Evolutionary conservation across 2,113 vertebrate genomes (phyloP), one percentile per base, ranked within the genome.

Genomic region (Callipepla californica): DNA sequence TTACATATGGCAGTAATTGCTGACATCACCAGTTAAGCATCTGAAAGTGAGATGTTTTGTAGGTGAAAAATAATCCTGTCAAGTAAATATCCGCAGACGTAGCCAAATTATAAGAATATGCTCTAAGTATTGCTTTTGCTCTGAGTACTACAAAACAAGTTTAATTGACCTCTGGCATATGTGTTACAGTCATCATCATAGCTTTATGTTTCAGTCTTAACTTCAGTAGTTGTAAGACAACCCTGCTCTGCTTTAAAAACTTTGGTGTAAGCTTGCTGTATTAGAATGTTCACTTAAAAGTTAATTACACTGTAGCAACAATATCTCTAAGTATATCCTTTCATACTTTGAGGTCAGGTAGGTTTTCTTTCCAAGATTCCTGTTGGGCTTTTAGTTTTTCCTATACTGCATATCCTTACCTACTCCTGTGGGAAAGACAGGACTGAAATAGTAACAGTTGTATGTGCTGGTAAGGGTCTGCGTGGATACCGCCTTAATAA

Each of bases 1-100:
- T 96, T 92, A 94, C 72, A 75, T 95, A 63, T 87, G 89, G 84
- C 84, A 93, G 74, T 91, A 81, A 90, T 89, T 92, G 86, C 47
- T 95, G 84, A 90, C 75, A 70, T 95, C 91, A 92, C 59, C 44
- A 40, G 34, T 34, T 65, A 85, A 92, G 67, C 47, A 57, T 82
- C 85, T 92, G 67, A 80, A 92, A 96, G 81, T 59, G 75, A 92
- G 78, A 74, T 57, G 58, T 66, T 62, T 7, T 13, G 13, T 17
- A 80, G 68, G 6, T 85, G 81, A 87, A 89, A 95, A 95, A 91
- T 89, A 92, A 75, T 76, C 65, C 81, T 92, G 91, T 89, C 89
- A 85, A 89, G 80, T 77, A 89, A 96, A 80, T 85, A 70, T 74
- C 81, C 75, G 47, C 30, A 78, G 68, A 50, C 21, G 0, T 62